Conservation (phyloP, 2,888 invertebrate species). For the Hecatera dysodea region DNA sequence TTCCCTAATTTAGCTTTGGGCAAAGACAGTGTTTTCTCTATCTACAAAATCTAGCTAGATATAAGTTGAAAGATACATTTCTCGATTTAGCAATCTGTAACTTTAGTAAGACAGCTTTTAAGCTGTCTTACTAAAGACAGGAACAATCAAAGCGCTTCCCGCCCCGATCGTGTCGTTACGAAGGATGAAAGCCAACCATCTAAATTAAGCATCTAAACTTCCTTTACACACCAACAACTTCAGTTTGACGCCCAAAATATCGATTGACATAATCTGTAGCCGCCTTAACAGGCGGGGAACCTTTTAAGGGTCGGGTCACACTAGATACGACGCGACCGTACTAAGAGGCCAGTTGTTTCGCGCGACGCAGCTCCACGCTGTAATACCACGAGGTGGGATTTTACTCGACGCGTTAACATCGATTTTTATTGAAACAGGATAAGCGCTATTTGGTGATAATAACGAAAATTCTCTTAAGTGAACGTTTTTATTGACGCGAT, state of each 20-base stretch:
- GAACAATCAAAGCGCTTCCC: background rate
- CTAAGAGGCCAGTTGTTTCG: background rate
- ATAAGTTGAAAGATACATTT: background rate
- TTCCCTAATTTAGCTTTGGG: too few relatives aligned
- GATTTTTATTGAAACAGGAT: too few relatives aligned
- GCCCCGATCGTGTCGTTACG: background rate
- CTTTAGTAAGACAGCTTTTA: too few relatives aligned
- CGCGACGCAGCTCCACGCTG: too few relatives aligned
- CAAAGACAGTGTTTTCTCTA: too few relatives aligned
- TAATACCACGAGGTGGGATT: background rate
- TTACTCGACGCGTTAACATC: background rate
- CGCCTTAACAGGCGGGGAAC: conserved; percentile 6
- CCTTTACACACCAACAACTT: conserved; percentile 2
- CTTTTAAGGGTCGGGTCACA: background rate
- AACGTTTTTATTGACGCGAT: too few relatives aligned
- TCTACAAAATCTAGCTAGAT: background rate
- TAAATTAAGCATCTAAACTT: conserved; percentile 14
- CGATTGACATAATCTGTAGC: conserved; percentile 21
- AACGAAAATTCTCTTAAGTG: too few relatives aligned
- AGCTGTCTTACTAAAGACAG: background rate
- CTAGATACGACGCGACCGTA: background rate
- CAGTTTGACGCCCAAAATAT: conserved; percentile 15
- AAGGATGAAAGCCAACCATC: conserved; percentile 1
- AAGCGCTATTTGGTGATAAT: too few relatives aligned
- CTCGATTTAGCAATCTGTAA: background rate